These are phyloP conservation scores for Coptodon bakossiorum DNA, from an alignment of 2,113 vertebrate genomes.

Conservation along the genomic window DNA sequence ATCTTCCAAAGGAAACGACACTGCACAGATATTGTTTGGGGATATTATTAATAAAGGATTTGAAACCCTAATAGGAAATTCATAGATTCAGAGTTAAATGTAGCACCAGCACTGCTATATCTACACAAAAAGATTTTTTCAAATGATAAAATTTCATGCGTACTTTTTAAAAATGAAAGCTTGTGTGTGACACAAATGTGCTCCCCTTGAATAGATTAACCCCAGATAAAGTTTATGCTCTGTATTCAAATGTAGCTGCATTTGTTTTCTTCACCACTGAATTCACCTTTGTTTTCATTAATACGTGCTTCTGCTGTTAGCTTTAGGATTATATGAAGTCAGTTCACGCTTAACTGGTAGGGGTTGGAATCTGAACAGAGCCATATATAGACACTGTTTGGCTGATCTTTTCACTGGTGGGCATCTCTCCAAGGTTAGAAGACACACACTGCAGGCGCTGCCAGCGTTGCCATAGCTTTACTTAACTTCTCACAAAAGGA, in stretches of 20 bases:
- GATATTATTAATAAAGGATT: neutral
- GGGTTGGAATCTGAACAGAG: neutral
- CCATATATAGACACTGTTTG: slow-evolving; percentile 30
- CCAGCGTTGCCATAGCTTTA: neutral
- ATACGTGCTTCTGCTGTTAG: neutral
- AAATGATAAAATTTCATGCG: neutral
- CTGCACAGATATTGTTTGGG: neutral
- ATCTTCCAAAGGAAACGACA: neutral
- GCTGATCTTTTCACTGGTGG: slow-evolving; percentile 21
- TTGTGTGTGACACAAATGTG: neutral
- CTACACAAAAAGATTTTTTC: neutral
- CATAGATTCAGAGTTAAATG: neutral
- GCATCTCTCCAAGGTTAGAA: slow-evolving; percentile 26
- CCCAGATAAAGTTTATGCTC: neutral
- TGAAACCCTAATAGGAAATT: neutral
- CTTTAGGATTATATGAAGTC: neutral
- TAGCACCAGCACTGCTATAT: neutral
- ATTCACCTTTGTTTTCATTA: neutral
- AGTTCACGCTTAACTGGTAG: neutral
- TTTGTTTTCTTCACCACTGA: neutral
- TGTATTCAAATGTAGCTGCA: neutral
- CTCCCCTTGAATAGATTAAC: neutral
- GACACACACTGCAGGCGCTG: neutral
- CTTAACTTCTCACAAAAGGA: neutral
- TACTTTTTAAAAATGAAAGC: neutral